These are phyloP conservation scores for Steatocranus sp. DNA, from an alignment of 2,797 vertebrate species.

Conservation along the genomic window DNA sequence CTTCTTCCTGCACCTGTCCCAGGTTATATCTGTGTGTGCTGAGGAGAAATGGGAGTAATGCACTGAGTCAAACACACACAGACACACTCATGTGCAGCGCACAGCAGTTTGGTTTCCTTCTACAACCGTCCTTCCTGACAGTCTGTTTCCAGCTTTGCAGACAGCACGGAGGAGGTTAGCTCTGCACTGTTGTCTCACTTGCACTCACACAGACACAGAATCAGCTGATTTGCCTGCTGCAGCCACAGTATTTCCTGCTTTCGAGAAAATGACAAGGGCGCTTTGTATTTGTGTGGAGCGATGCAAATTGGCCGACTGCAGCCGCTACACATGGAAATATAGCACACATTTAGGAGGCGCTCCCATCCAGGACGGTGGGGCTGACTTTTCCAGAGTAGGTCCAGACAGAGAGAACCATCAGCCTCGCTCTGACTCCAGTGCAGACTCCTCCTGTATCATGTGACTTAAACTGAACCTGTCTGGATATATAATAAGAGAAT, in stretches of 20 bases:
- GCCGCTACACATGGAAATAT: constrained; percentile 6
- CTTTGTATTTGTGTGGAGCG: constrained; percentile 24
- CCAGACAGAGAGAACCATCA: background rate
- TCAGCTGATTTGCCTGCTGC: constrained; percentile 50
- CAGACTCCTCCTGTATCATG: background rate
- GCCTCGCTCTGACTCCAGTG: background rate
- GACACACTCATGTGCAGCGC: background rate
- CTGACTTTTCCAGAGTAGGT: background rate
- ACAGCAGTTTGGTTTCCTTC: background rate
- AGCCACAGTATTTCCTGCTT: constrained; percentile 18
- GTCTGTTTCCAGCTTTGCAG: too few species aligned
- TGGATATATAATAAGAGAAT: background rate
- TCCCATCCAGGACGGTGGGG: background rate
- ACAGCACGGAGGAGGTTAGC: background rate
- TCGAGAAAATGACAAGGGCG: background rate
- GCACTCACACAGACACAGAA: background rate
- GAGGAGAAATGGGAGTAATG: background rate
- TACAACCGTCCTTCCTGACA: background rate
- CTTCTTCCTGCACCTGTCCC: background rate
- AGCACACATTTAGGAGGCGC: background rate
- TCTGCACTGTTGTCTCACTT: background rate
- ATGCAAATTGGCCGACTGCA: constrained; percentile 41
- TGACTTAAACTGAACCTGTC: background rate
- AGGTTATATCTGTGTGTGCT: background rate
- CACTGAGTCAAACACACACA: background rate